phyloP scores from a whole-genome alignment of 1,140 invertebrate species.

The Eurosta solidaginis region DNA sequence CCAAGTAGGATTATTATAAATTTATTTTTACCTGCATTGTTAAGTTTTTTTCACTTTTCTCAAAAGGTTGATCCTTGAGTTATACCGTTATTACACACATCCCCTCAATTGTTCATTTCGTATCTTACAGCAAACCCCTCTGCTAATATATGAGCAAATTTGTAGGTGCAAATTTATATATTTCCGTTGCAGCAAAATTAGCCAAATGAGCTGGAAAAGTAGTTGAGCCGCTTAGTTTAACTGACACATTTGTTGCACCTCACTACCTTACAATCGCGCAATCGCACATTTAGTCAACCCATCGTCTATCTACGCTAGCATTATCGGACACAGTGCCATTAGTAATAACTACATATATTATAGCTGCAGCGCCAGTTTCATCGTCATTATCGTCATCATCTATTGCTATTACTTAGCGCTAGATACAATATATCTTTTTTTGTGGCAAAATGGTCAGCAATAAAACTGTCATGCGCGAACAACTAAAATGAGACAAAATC shows the following conservation, averaged over 20 bases:
- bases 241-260: not conserved
- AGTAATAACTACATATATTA: conserved; percentile 16
- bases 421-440: not conserved
- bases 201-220: conserved; percentile 20
- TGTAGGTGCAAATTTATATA: not conserved
- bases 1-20: too few relatives aligned
- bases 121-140: not conserved
- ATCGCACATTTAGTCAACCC: too few relatives aligned
- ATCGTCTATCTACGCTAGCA: not conserved
- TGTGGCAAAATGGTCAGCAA: conserved; percentile 37
- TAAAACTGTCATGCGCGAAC: conserved; percentile 50
- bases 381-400: not conserved
- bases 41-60: too few relatives aligned
- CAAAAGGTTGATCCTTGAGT: too few relatives aligned
- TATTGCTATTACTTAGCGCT: not conserved
- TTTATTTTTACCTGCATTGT: too few relatives aligned
- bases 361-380: not conserved
- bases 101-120: too few relatives aligned
- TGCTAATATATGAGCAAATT: not conserved
- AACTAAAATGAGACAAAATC: conserved; percentile 47
- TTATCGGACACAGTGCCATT: conserved; percentile 4
- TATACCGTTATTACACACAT: too few relatives aligned
- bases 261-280: not conserved
- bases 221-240: not conserved
- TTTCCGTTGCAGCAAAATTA: not conserved